Evolutionary conservation across 2,888 invertebrate genomes (phyloP), one percentile per base, ranked within the genome.

Genomic region (Cordilura impudica): DNA sequence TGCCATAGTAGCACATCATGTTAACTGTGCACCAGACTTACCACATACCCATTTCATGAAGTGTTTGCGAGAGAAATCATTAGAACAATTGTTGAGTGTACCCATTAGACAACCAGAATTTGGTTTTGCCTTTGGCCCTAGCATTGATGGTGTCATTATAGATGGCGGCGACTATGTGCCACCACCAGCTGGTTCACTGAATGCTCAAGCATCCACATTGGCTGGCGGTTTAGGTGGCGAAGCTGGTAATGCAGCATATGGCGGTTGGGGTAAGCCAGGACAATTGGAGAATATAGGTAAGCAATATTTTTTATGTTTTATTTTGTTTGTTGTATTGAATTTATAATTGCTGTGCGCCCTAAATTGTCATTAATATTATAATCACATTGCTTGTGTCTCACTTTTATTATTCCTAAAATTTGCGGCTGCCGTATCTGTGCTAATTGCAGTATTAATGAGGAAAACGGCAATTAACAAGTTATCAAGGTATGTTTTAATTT

Each of bases 111-210:
- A 94, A 35, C 94, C 96, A 0, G 95, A 95, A 86, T 96, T 96
- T 86, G 93, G 95, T 6, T 95, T 95, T 83, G 95, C 96, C 21
- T 98, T 98, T 85, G 98, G 98, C 0, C 98, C 98, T 5, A 97
- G 97, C 86, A 96, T 98, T 69, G 98, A 98, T 88, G 98, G 97
- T 51, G 97, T 98, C 82, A 96, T 98, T 81, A 96, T 97, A 86
- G 90, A 90, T 83, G 89, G 89, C 53, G 90, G 90, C 21, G 90
- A 90, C 66, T 87, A 87, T 83, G 88, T 86, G 53, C 87, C 88
- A 10, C 87, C 89, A 1, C 83, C 87, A 4, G 84, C 87, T 4
- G 87, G 88, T 4, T 86, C 85, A 0, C 81, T 85, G 1, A 87
- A 85, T 6, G 86, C 85, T 7, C 87, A 86, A 65, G 88, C 88